Conservation (phyloP, 1,140 invertebrate species). For the Nephila pilipes region DNA sequence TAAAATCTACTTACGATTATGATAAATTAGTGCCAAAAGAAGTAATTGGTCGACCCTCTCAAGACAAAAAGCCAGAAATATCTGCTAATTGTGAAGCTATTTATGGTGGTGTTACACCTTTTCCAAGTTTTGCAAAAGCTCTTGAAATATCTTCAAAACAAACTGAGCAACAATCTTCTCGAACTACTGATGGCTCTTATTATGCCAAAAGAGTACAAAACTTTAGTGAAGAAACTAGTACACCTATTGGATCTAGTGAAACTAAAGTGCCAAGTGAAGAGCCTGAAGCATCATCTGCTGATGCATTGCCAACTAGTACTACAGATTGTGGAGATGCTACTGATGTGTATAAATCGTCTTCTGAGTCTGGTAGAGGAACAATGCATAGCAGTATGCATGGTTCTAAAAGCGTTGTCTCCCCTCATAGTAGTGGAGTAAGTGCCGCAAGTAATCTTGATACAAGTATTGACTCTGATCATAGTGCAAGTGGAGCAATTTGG, state of each 20-base stretch:
- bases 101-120: slow-evolving; percentile 59
- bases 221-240: slow-evolving; percentile 17
- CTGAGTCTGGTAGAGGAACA: slow-evolving; percentile 82
- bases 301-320: slow-evolving; percentile 22
- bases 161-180: slow-evolving; percentile 24
- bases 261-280: slow-evolving; percentile 41
- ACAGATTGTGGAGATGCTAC: slow-evolving; percentile 59
- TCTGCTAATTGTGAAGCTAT: slow-evolving; percentile 29
- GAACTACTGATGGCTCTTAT: slow-evolving; percentile 12
- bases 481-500: slow-evolving; percentile 63
- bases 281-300: background rate
- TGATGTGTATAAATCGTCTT: slow-evolving; percentile 78
- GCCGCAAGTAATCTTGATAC: slow-evolving; percentile 78
- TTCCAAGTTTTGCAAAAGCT: slow-evolving; percentile 63
- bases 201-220: slow-evolving; percentile 57
- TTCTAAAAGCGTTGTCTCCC: slow-evolving; percentile 73
- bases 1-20: slow-evolving; percentile 76
- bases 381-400: slow-evolving; percentile 78
- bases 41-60: slow-evolving; percentile 69
- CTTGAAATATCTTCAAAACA: background rate
- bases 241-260: background rate
- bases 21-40: slow-evolving; percentile 76
- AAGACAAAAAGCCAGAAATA: slow-evolving; percentile 68
- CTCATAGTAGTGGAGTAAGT: slow-evolving; percentile 73
- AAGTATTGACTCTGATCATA: slow-evolving; percentile 79